These are phyloP conservation scores for Tauraco erythrolophus DNA, from an alignment of 2,113 vertebrate species.

Conservation along the genomic window DNA sequence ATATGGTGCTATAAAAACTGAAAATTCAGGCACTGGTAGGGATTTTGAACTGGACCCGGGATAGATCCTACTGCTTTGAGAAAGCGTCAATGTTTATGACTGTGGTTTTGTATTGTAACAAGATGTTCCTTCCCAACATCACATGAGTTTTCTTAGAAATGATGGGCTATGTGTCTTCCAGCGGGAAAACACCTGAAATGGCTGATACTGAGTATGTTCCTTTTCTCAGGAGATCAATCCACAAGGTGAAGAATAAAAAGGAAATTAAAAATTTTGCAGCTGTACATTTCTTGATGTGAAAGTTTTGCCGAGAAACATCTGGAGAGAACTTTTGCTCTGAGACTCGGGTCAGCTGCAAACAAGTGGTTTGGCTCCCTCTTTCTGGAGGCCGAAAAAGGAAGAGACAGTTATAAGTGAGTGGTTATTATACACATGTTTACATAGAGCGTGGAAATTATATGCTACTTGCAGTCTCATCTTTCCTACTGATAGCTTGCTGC, in stretches of 20 bases:
- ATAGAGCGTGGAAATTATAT: background rate
- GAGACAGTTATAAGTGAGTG: background rate
- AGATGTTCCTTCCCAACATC: background rate
- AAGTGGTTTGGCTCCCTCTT: background rate
- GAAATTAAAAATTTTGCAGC: background rate
- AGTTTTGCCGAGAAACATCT: background rate
- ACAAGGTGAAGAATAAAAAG: background rate
- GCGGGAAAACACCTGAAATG: background rate
- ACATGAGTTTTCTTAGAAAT: background rate
- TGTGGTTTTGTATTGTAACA: background rate
- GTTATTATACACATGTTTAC: background rate
- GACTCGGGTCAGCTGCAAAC: background rate
- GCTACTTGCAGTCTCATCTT: background rate
- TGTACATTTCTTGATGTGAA: background rate
- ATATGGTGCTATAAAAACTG: background rate
- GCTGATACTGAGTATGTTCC: background rate
- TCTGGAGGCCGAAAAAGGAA: background rate
- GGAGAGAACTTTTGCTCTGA: background rate
- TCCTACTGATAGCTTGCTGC: slow-evolving; percentile 16
- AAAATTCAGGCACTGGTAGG: background rate
- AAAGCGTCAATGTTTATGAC: background rate
- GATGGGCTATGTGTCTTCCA: background rate
- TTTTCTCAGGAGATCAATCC: background rate
- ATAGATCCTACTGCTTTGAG: background rate
- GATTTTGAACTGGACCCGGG: background rate